phyloP scores from a whole-genome alignment of 2,888 invertebrate species.

The Iselma pallidipennis region DNA sequence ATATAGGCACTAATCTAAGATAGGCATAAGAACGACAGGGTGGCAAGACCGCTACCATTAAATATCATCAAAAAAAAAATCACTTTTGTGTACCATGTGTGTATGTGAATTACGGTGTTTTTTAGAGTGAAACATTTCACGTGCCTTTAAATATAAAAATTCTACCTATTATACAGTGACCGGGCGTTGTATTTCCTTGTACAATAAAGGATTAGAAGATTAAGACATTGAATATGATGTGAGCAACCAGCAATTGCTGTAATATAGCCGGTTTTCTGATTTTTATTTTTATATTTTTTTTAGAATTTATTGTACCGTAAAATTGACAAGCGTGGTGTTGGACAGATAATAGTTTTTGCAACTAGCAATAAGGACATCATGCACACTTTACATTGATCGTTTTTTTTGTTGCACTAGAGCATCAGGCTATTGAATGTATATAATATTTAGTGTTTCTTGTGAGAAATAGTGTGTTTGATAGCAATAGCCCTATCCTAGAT shows the following conservation, averaged over 20 bases:
- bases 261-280: slow-evolving; percentile 6
- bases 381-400: slow-evolving; percentile 23
- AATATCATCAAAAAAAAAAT: slow-evolving; percentile 29
- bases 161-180: neutral
- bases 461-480: too few species aligned
- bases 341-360: slow-evolving; percentile 43
- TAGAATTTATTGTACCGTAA: slow-evolving; percentile 52
- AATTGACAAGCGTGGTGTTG: slow-evolving; percentile 55
- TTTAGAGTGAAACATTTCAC: too few species aligned
- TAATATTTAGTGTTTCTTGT: too few species aligned
- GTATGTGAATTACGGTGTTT: too few species aligned
- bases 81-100: too few species aligned
- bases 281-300: slow-evolving; percentile 17
- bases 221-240: neutral
- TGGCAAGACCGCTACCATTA: slow-evolving; percentile 48
- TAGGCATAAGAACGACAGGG: slow-evolving; percentile 47
- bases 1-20: slow-evolving; percentile 54
- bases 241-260: slow-evolving; percentile 18
- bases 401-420: too few species aligned
- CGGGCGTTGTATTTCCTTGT: neutral
- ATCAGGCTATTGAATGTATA: too few species aligned
- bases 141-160: too few species aligned
- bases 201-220: too few species aligned
- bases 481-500: slow-evolving; percentile 7
- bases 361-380: slow-evolving; percentile 37